Evolutionary conservation across 2,888 invertebrate species (phyloP), one percentile per base, ranked within the genome.

Genomic region (Oscheius sp.): DNA sequence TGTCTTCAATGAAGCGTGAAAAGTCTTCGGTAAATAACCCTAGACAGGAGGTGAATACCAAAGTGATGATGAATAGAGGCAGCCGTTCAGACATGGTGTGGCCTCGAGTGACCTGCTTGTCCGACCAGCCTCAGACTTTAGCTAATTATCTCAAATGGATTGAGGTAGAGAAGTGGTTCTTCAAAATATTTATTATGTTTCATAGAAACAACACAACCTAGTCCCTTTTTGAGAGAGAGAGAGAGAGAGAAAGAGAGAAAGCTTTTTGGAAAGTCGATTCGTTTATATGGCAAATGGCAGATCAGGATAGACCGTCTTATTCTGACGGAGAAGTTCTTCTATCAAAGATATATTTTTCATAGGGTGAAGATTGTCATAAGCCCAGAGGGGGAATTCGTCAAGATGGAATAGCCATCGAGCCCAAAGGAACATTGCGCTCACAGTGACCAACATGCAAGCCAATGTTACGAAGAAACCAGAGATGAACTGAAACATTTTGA

Each of bases 311-410:
- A 64, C 50, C 1, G 64, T 64, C 25, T 64, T 64, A 34, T 64
- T 64, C 15, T 48, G 64, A 8, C 33, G n/a, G 5, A 67, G 17
- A 17, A 67, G 37, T 6, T 67, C 33, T 17, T 68, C 34, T 3
- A 68, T 46, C 48, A 68, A 4, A 2, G 72, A 65, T 8, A 65
- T 65, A 33, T 72, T 72, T 6, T 46, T 34, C 15, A 69, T 63
- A 50, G 69, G 65, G n/a, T 57, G 50, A 33, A 69, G 65, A 25
- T 69, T 46, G 33, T 69, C 61, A 39, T 66, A 69, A 3, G 79
- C 79, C 79, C 79, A 79, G 31, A 70, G 72, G n/a, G 79, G 79
- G 72, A 77, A 79, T 6, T 71, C 27, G 50, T 77, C 72, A 12
- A 80, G 65, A 25, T 70, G 66, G 67, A 75, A 75, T 8, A 78